Conservation (phyloP, 1,140 invertebrate genomes). For the Gryon sp. region DNA sequence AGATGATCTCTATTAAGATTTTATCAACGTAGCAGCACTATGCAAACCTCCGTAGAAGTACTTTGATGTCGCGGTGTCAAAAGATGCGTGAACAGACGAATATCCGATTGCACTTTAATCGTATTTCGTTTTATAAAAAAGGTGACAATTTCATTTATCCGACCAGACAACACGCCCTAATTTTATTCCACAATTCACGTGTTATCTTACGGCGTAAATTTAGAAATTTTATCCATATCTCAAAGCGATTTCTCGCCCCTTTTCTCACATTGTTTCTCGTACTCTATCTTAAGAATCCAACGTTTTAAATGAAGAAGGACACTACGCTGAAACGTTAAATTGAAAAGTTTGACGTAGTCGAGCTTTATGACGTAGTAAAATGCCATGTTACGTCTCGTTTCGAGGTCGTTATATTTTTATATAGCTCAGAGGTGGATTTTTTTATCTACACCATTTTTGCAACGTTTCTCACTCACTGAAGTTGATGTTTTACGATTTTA, state of each 20-base stretch:
- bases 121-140: slow-evolving; percentile 29
- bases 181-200: background rate
- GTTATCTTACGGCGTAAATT: slow-evolving; percentile 7
- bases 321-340: slow-evolving; percentile 75
- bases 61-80: slow-evolving; percentile 59
- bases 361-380: slow-evolving; percentile 77
- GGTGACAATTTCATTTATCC: slow-evolving; percentile 35
- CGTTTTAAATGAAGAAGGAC: slow-evolving; percentile 66
- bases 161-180: slow-evolving; percentile 16
- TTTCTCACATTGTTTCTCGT: slow-evolving; percentile 32
- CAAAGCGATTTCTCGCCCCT: slow-evolving; percentile 25
- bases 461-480: slow-evolving; percentile 69
- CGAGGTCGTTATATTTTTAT: slow-evolving; percentile 75
- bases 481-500: slow-evolving; percentile 49
- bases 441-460: slow-evolving; percentile 61
- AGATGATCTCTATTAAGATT: slow-evolving; percentile 79
- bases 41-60: slow-evolving; percentile 41
- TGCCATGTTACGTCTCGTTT: slow-evolving; percentile 74
- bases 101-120: slow-evolving; percentile 61
- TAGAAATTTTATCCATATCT: slow-evolving; percentile 52
- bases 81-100: slow-evolving; percentile 54
- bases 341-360: slow-evolving; percentile 76
- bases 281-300: slow-evolving; percentile 36
- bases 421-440: slow-evolving; percentile 63
- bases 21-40: slow-evolving; percentile 68